Conservation (phyloP, 2,797 vertebrate genomes). For the Darevskia mixta region DNA sequence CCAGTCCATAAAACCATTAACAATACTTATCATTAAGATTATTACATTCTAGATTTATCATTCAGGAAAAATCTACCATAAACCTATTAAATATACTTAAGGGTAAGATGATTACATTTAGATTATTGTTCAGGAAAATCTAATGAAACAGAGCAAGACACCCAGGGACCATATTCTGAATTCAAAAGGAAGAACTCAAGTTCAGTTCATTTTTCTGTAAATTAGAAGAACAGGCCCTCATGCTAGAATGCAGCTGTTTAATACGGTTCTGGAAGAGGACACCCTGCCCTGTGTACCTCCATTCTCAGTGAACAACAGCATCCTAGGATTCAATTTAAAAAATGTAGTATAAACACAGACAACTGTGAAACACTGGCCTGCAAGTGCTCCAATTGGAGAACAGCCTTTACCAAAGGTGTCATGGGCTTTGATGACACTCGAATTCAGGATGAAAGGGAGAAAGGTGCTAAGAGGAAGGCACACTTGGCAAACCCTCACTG, state of each 20-base stretch:
- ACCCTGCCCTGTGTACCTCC: not conserved
- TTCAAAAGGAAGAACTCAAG: slow-evolving; percentile 34
- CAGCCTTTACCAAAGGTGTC: too few species aligned
- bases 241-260: too few species aligned
- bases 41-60: slow-evolving; percentile 59
- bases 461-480: too few species aligned
- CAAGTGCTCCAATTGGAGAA: too few species aligned
- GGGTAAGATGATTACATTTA: slow-evolving; percentile 60
- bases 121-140: slow-evolving; percentile 44
- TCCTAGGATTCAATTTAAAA: too few species aligned
- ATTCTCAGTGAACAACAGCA: not conserved
- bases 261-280: not conserved
- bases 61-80: slow-evolving; percentile 49
- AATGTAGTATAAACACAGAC: too few species aligned
- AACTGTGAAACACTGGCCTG: too few species aligned
- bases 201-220: slow-evolving; percentile 16
- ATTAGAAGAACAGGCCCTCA: not conserved
- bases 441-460: too few species aligned
- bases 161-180: slow-evolving; percentile 20
- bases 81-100: slow-evolving; percentile 63
- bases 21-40: slow-evolving; percentile 62
- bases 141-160: slow-evolving; percentile 53
- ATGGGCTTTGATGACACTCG: too few species aligned
- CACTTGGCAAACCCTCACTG: too few species aligned
- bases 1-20: slow-evolving; percentile 62